Evolutionary conservation across 2,113 vertebrate genomes (phyloP).

Genomic region (Crotalus horridus): DNA sequence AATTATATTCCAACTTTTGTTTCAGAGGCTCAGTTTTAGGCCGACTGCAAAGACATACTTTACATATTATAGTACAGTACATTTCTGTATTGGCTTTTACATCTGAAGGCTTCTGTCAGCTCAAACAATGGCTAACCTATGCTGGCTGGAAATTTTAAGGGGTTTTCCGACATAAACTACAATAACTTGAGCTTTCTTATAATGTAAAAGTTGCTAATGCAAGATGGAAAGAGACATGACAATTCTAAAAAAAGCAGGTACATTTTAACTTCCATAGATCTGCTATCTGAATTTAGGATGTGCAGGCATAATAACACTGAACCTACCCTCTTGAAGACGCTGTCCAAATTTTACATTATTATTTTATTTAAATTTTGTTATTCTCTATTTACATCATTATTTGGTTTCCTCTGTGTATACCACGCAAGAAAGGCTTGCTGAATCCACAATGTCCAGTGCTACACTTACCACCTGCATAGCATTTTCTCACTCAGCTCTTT

Average conservation of each 20-base stretch:
- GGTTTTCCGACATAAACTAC: background rate
- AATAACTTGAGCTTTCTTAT: background rate
- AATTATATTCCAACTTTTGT: background rate
- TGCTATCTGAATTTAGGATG: background rate
- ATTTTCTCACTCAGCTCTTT: fast-evolving
- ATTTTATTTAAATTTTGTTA: background rate
- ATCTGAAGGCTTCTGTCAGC: fast-evolving
- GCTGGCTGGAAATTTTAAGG: fast-evolving
- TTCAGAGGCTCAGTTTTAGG: background rate
- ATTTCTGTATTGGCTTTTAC: background rate
- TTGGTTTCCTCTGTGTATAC: background rate
- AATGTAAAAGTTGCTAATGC: background rate
- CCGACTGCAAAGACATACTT: background rate
- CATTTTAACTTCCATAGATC: background rate
- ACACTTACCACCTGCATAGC: fast-evolving
- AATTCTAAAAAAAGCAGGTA: background rate
- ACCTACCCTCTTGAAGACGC: background rate
- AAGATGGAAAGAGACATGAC: background rate
- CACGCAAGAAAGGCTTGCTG: background rate
- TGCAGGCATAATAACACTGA: background rate
- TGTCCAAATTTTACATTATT: background rate
- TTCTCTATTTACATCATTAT: background rate
- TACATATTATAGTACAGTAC: background rate
- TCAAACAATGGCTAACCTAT: background rate
- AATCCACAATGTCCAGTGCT: background rate